Evolutionary conservation across 2,888 invertebrate genomes (phyloP), one percentile per base, ranked within the genome.

Genomic region (Baccha elongata): DNA sequence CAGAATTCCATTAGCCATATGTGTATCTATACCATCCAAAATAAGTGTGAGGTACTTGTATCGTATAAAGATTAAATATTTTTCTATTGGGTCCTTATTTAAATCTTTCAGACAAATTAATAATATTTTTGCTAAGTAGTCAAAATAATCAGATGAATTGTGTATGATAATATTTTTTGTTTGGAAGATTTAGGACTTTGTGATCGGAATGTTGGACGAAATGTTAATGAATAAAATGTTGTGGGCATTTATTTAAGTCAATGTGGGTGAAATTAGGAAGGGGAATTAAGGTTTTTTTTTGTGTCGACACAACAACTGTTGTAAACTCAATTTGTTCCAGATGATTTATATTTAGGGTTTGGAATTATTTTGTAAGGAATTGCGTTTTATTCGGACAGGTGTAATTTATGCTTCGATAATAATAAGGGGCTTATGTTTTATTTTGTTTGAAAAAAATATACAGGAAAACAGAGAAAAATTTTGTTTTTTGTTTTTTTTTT

Each of bases 81-180:
- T 44, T 26, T 5, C n/a, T 23, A 48, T 64, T 48, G 64, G 29
- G 62, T 62, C 62, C 23, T 42, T 35, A 19, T 21, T 62, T 60
- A 44, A 48, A 64, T 32, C 29, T 46, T n/a, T 0, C 46, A 23
- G 52, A 35, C 29, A 42, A 71, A 58, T 71, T 81, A 78, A 72
- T 68, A 83, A 83, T 78, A 68, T 68, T 83, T 78, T 48, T 29
- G 1, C 29, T 19, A 17, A n/a, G 58, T 62, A 72, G 78, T 78
- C 83, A 83, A 72, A 78, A 78, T 83, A 83, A 83, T 62, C 83
- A 68, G 75, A 75, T 75, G 46, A 46, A 37, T 19, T 64, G 50
- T 65, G 58, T 75, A 80, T 80, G 75, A 65, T 65, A 75, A 81
- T 81, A 71, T 75, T 46, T 8, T 75, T 71, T 75, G 46, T 15